Evolutionary conservation across 2,797 vertebrate species (phyloP).

Genomic region (Dermochelys coriacea): DNA sequence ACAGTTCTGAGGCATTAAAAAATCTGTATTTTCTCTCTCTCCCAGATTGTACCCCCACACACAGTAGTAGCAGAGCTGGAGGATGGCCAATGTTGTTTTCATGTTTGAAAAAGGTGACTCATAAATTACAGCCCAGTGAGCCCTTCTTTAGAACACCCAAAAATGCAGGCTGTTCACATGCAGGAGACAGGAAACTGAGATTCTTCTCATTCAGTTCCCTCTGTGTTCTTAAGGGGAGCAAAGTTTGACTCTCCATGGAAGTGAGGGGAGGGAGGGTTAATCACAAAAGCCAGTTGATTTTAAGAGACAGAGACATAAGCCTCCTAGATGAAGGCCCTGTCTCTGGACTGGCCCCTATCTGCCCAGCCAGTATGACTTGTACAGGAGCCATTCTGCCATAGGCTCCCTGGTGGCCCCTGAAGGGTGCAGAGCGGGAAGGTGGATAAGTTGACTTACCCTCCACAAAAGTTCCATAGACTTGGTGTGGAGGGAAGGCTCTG

Average conservation of each 20-base stretch:
- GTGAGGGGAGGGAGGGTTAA: neutral
- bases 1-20: neutral
- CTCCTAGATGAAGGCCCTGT: neutral
- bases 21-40: neutral
- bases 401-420: neutral
- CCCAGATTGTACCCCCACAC: neutral
- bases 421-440: neutral
- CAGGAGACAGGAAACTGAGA: neutral
- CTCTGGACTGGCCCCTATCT: neutral
- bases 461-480: neutral
- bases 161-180: neutral
- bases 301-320: neutral
- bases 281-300: neutral
- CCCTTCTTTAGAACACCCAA: neutral
- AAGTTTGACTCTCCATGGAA: neutral
- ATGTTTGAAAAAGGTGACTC: neutral
- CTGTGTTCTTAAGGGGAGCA: neutral
- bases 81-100: neutral
- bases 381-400: neutral
- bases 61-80: neutral
- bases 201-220: neutral
- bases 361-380: neutral
- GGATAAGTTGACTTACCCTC: neutral
- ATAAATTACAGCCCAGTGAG: neutral
- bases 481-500: fast-evolving